Evolutionary conservation across 2,113 vertebrate species (phyloP).

Genomic region (Psittacula cyanocephala): DNA sequence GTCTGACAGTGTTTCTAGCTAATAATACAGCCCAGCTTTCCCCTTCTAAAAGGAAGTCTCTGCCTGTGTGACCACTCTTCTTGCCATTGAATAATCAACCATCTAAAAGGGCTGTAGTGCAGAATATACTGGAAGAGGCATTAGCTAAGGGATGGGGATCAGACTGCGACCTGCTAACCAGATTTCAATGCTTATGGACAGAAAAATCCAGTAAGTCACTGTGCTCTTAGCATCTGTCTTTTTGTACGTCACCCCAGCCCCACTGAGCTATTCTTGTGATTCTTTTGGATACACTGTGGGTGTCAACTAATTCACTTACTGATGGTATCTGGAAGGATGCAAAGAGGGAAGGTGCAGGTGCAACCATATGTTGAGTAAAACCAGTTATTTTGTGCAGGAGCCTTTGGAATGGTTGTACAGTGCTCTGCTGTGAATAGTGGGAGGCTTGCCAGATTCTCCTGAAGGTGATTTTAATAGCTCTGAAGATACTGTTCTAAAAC

Average conservation of each 20-base stretch:
- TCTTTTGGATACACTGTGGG: background rate
- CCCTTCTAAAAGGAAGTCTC: background rate
- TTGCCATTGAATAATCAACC: background rate
- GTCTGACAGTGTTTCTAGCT: background rate
- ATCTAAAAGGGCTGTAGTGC: background rate
- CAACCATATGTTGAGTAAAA: background rate
- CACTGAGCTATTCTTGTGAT: background rate
- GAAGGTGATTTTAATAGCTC: background rate
- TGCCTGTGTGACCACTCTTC: background rate
- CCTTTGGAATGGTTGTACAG: background rate
- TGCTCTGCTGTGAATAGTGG: background rate
- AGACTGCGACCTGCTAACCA: background rate
- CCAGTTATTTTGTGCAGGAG: background rate
- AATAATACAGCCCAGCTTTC: background rate
- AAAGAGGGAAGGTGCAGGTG: background rate
- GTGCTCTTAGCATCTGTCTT: background rate
- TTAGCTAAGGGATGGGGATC: background rate
- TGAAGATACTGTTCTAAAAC: background rate
- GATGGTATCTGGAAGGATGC: background rate
- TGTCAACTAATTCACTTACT: background rate
- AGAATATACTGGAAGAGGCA: background rate
- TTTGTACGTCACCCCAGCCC: background rate
- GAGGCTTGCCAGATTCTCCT: background rate
- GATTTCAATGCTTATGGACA: background rate
- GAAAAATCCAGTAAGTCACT: background rate